These are phyloP conservation scores for Decapterus maruadsi DNA, from an alignment of 2,797 vertebrate species.

Conservation along the genomic window DNA sequence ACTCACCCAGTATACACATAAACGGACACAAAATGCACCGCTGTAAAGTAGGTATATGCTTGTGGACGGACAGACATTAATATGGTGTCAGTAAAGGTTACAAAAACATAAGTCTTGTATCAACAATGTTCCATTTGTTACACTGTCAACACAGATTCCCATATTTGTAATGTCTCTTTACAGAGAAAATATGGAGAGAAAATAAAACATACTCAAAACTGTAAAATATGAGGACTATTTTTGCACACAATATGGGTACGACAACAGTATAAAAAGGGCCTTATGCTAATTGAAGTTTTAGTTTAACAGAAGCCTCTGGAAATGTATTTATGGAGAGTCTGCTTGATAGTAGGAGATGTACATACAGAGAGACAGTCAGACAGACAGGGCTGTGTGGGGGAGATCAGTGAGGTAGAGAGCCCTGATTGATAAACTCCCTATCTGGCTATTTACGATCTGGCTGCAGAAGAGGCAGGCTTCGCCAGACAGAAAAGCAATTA, in stretches of 20 bases:
- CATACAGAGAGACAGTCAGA: slow-evolving; percentile 74
- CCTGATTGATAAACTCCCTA: slow-evolving; percentile 99
- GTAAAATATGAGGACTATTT: slow-evolving; percentile 19
- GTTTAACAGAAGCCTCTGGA: slow-evolving; percentile 58
- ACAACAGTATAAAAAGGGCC: slow-evolving; percentile 32
- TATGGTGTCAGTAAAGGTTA: slow-evolving; percentile 68
- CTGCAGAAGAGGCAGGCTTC: slow-evolving; percentile 94
- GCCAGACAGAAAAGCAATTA: slow-evolving; percentile 99
- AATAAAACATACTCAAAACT: slow-evolving; percentile 16
- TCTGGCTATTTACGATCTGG: slow-evolving; percentile 99
- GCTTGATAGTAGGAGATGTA: slow-evolving; percentile 56
- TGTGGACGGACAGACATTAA: slow-evolving; percentile 63
- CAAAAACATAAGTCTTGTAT: slow-evolving; percentile 60
- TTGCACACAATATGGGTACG: slow-evolving; percentile 5
- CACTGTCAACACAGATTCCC: slow-evolving; percentile 15
- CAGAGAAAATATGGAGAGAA: slow-evolving; percentile 24
- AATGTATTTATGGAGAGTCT: slow-evolving; percentile 62
- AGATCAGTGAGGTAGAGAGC: slow-evolving; percentile 87
- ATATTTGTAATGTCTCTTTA: slow-evolving; percentile 5
- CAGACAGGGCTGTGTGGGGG: slow-evolving; percentile 88
- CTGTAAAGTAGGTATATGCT: slow-evolving; percentile 57
- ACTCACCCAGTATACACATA: slow-evolving; percentile 61
- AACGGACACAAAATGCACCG: slow-evolving; percentile 56
- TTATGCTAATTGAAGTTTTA: slow-evolving; percentile 55
- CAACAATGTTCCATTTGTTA: slow-evolving; percentile 68